Conservation (phyloP, 2,888 invertebrate genomes). For the Athripsodes cinereus region DNA sequence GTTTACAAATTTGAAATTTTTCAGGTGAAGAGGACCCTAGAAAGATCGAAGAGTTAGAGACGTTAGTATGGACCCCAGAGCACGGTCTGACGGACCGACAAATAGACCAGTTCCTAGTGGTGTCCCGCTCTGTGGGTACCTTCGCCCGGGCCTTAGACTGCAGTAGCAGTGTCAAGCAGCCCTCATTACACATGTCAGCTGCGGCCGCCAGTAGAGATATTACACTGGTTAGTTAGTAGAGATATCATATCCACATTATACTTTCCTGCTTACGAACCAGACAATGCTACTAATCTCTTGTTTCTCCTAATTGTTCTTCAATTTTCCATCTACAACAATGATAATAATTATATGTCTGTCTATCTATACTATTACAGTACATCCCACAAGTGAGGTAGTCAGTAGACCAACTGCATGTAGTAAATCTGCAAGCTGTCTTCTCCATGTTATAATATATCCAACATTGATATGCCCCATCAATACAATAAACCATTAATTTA, state of each 20-base stretch:
- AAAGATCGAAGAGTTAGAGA: constrained; percentile 73
- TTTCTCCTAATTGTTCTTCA: not conserved
- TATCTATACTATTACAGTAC: too few relatives aligned
- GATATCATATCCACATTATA: too few relatives aligned
- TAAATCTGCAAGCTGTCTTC: too few relatives aligned
- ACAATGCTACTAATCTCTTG: too few relatives aligned
- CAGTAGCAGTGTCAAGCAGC: constrained; percentile 96
- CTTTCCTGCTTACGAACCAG: too few relatives aligned
- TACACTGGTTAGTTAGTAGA: constrained; percentile 60
- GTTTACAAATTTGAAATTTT: too few relatives aligned
- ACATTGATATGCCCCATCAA: too few relatives aligned
- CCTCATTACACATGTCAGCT: constrained; percentile 98
- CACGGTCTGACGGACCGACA: constrained; percentile 90
- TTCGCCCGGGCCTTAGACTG: constrained; percentile 98
- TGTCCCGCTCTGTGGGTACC: constrained; percentile 92
- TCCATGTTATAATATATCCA: not conserved
- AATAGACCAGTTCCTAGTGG: constrained; percentile 97
- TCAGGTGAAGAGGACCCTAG: constrained; percentile 42
- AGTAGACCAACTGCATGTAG: too few relatives aligned
- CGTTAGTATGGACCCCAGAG: constrained; percentile 90
- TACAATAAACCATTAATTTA: too few relatives aligned
- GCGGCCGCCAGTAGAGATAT: constrained; percentile 98
- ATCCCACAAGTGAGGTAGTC: too few relatives aligned
- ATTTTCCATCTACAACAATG: not conserved
- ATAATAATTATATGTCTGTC: not conserved